phyloP scores from a whole-genome alignment of 2,888 invertebrate species.

The Stenoptilia bipunctidactyla region DNA sequence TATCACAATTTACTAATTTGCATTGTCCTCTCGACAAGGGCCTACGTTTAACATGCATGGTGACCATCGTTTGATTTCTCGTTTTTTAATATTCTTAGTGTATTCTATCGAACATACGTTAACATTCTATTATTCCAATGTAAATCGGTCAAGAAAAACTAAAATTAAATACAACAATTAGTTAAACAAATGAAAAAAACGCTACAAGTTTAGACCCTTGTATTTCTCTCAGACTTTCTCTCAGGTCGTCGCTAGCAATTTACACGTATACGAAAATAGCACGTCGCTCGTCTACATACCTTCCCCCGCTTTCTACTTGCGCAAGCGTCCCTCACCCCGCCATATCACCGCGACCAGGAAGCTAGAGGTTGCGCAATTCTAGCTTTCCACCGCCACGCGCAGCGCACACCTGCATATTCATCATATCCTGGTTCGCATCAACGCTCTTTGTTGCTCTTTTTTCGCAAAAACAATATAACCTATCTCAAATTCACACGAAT shows the following conservation, averaged over 20 bases:
- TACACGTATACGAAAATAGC: conserved; percentile 67
- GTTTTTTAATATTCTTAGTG: too few relatives aligned
- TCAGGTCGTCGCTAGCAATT: conserved; percentile 64
- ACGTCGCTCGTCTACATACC: conserved; percentile 52
- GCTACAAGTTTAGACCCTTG: too few relatives aligned
- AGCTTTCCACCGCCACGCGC: conserved; percentile 38
- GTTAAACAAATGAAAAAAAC: too few relatives aligned
- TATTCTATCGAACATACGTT: too few relatives aligned
- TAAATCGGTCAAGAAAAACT: too few relatives aligned
- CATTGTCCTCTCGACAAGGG: too few relatives aligned
- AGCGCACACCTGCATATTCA: not conserved
- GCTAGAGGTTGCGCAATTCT: conserved; percentile 40
- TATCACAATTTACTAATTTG: too few relatives aligned
- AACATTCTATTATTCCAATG: too few relatives aligned
- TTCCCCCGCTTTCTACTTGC: conserved; percentile 61
- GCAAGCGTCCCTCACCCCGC: conserved; percentile 35
- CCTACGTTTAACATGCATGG: too few relatives aligned
- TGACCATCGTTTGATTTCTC: too few relatives aligned
- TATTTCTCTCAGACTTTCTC: too few relatives aligned
- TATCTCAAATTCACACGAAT: not conserved
- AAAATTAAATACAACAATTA: too few relatives aligned
- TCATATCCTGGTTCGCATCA: not conserved
- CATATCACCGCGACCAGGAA: conserved; percentile 26
- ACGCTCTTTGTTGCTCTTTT: not conserved
- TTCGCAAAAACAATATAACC: not conserved